Evolutionary conservation across 2,888 invertebrate genomes (phyloP).

Genomic region (Sarcophaga caerulescens): DNA sequence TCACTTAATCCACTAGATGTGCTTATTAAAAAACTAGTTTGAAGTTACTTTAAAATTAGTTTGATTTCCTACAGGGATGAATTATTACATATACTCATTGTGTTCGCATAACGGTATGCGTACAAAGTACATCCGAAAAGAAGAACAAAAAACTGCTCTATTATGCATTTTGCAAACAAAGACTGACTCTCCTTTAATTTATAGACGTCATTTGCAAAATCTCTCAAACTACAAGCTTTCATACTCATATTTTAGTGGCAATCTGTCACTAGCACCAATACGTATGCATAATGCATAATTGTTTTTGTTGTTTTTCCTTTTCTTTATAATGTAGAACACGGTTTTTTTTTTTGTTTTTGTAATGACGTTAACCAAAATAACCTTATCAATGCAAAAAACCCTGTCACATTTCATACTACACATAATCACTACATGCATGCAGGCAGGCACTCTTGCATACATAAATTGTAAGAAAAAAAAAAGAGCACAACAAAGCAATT

Average conservation of each 20-base stretch:
- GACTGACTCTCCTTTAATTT: background rate
- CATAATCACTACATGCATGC: background rate
- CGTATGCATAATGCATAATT: background rate
- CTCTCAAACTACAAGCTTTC: background rate
- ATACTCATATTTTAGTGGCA: background rate
- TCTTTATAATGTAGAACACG: background rate
- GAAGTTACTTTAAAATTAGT: no score
- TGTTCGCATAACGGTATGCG: no score
- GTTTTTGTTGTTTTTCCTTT: background rate
- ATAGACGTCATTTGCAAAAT: background rate
- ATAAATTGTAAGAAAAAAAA: no score
- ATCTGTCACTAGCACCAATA: constrained; percentile 14
- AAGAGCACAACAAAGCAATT: no score
- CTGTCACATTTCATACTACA: background rate
- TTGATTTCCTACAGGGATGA: no score
- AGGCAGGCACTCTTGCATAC: background rate
- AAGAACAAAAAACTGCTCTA: background rate
- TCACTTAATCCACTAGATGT: no score
- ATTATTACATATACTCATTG: no score
- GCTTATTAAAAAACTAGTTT: no score
- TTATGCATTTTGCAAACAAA: background rate
- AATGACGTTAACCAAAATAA: constrained; percentile 10
- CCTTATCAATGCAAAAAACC: background rate
- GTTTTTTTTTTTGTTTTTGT: background rate
- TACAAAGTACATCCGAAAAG: background rate